phyloP scores from a whole-genome alignment of 2,888 invertebrate species.

The Orthonychiurus folsomi region DNA sequence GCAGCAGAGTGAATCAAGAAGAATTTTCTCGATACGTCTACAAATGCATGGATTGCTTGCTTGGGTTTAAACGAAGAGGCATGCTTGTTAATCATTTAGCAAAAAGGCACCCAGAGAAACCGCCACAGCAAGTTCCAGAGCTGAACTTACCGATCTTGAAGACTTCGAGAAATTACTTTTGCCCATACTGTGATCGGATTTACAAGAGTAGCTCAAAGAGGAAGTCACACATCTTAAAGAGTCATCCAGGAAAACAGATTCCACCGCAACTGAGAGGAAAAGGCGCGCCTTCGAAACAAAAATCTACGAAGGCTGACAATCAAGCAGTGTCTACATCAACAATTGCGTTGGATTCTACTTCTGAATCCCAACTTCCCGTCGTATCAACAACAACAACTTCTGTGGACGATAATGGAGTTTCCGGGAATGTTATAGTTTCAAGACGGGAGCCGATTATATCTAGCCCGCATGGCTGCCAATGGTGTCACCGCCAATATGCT shows the following conservation, averaged over 20 bases:
- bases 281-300: not conserved
- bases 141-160: conserved; percentile 67
- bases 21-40: conserved; percentile 65
- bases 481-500: conserved; percentile 81
- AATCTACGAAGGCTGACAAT: not conserved
- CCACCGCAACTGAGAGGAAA: conserved; percentile 33
- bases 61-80: conserved; percentile 66
- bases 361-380: not conserved
- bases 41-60: conserved; percentile 64
- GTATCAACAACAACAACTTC: not conserved
- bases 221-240: conserved; percentile 68
- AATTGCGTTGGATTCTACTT: not conserved
- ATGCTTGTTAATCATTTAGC: conserved; percentile 78
- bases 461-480: conserved; percentile 61
- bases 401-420: not conserved
- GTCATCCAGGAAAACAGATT: conserved; percentile 62
- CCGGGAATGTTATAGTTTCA: not conserved
- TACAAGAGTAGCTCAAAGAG: conserved; percentile 78
- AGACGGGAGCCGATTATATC: conserved; percentile 44
- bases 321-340: not conserved
- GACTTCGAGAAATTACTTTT: conserved; percentile 69
- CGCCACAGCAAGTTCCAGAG: conserved; percentile 59
- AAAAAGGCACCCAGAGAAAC: conserved; percentile 60
- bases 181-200: conserved; percentile 67
- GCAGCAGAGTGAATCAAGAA: conserved; percentile 47